These are phyloP conservation scores for Neoscelio sp. DNA, from an alignment of 2,888 invertebrate genomes.

Conservation along the genomic window DNA sequence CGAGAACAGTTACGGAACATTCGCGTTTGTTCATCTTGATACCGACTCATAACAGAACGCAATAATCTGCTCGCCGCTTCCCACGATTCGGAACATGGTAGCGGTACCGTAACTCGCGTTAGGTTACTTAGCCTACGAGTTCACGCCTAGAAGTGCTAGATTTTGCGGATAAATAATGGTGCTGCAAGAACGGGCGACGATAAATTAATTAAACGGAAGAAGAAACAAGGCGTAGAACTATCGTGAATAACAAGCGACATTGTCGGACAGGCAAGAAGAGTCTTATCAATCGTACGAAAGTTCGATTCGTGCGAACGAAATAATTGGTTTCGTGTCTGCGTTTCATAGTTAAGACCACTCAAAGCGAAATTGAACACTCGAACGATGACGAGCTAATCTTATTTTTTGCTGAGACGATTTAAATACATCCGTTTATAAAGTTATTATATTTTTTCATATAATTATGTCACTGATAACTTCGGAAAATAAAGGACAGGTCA, in stretches of 20 bases:
- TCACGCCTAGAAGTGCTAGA: slow-evolving; percentile 62
- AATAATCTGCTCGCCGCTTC: slow-evolving; percentile 53
- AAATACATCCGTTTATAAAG: too few species aligned
- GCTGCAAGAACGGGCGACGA: slow-evolving; percentile 52
- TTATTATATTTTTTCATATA: too few species aligned
- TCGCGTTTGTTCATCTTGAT: slow-evolving; percentile 45
- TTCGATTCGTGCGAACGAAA: slow-evolving; percentile 53
- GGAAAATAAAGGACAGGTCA: too few species aligned
- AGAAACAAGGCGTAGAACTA: slow-evolving; percentile 50
- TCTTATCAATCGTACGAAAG: slow-evolving; percentile 48
- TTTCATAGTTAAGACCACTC: slow-evolving; percentile 5
- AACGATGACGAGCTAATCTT: too few species aligned
- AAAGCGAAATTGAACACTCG: background rate
- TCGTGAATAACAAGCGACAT: slow-evolving; percentile 44
- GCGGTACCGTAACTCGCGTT: slow-evolving; percentile 63
- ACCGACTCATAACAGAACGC: slow-evolving; percentile 37
- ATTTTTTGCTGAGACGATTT: too few species aligned
- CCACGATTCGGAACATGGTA: slow-evolving; percentile 62
- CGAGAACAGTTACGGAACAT: slow-evolving; percentile 46
- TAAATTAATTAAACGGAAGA: slow-evolving; percentile 63
- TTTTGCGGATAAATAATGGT: slow-evolving; percentile 57
- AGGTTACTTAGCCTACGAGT: slow-evolving; percentile 46
- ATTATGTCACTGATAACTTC: too few species aligned
- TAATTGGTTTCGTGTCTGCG: slow-evolving; percentile 45
- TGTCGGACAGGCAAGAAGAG: slow-evolving; percentile 14